Conservation (phyloP, 1,140 invertebrate species). For the Schlechtendalia chinensis region DNA sequence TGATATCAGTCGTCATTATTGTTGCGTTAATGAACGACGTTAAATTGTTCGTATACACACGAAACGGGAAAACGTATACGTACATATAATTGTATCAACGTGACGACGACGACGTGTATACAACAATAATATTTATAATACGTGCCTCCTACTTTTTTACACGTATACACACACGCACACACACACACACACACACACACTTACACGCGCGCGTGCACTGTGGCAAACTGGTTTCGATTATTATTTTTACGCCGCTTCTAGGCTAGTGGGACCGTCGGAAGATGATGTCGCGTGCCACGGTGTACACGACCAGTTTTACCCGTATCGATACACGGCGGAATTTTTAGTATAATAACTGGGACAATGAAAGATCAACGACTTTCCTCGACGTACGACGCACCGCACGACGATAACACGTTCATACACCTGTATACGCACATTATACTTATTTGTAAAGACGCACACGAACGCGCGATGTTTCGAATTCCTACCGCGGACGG, state of each 20-base stretch:
- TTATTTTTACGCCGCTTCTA: neutral
- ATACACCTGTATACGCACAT: too few species aligned
- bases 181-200: neutral
- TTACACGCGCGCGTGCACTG: neutral
- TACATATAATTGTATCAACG: neutral
- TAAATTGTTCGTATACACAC: constrained; percentile 6
- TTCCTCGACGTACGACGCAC: neutral
- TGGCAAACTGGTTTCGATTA: constrained; percentile 10
- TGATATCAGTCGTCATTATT: constrained; percentile 5
- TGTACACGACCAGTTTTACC: constrained; percentile 20
- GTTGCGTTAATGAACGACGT: constrained; percentile 17
- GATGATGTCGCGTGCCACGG: constrained; percentile 12
- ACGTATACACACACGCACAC: neutral
- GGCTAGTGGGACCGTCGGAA: constrained; percentile 17
- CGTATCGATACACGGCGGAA: neutral
- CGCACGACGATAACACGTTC: neutral
- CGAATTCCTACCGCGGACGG: neutral
- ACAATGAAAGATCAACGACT: constrained; percentile 22
- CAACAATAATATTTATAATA: neutral
- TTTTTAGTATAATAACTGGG: constrained; percentile 27
- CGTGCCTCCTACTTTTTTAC: neutral
- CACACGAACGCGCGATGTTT: neutral
- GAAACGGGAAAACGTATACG: neutral
- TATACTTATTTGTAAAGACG: too few species aligned
- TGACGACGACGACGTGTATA: neutral